Evolutionary conservation across 53 echinoderm and acorn worm genomes (phyloP), one percentile per base, ranked within the genome.

Genomic region (Zoroaster sp.): DNA sequence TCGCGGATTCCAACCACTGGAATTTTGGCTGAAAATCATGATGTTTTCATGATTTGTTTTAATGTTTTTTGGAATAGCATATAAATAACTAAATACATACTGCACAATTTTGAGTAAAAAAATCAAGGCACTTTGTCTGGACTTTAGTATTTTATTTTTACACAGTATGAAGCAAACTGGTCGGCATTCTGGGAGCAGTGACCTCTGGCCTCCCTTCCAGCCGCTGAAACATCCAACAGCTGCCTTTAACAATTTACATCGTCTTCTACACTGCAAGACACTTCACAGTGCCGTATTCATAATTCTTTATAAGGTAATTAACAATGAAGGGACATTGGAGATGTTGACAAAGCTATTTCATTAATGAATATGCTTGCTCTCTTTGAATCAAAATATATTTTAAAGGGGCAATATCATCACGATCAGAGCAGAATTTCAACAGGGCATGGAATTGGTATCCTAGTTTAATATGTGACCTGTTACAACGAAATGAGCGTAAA

Each of bases 121-220:
- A 33, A 32, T 20, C 9, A n/a, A 6, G n/a, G 55, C 25, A 23
- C 55, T 55, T 6, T 21, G 20, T 71, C 6, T 23, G 15, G 18
- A 35, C 72, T 36, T 21, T 66, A 66, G 4, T 15, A 75, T 12
- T 82, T 38, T 35, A 30, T 47, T 72, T 55, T 35, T n/a, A 30
- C 40, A 53, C 65, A 97, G 97, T 35, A 74, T 95, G 88, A 97
- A 94, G 75, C 93, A 94, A 68, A 76, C 92, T 46, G 95, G 93
- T 4, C 80, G 75, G 32, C 92, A 92, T 73, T 80, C 79, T 47
- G 95, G 91, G 2, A 91, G 73, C 65, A 91, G 74, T 55, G 80
- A 89, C 44, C 93, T 94, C 10, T 97, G 97, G 97, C 97, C 97
- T 34, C 95, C 95, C 0, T 95, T 92, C 87, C 92, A 94, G 83